Evolutionary conservation across 2,797 vertebrate species (phyloP).

Genomic region (Malurus splendens): DNA sequence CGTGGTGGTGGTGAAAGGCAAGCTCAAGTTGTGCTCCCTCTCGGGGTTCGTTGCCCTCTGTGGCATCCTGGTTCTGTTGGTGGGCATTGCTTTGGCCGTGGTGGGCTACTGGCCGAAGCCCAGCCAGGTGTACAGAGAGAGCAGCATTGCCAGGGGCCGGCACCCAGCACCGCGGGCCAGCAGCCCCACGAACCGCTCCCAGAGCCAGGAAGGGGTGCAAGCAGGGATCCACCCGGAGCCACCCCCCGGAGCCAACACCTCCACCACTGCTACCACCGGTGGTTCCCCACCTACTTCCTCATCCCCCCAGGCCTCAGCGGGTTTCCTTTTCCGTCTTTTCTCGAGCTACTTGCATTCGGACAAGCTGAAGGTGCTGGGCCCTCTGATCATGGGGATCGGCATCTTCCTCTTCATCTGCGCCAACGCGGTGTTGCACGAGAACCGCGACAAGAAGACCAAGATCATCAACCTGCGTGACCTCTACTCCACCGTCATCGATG

Average conservation of each 20-base stretch:
- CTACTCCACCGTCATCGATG: conserved; percentile 96
- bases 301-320: conserved; percentile 57
- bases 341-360: conserved; percentile 90
- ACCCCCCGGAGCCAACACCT: conserved; percentile 6
- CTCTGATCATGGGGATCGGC: conserved; percentile 96
- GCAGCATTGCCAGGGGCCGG: neutral
- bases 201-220: neutral
- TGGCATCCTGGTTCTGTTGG: conserved; percentile 85
- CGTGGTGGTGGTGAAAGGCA: conserved; percentile 95
- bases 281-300: neutral
- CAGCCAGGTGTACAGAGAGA: conserved; percentile 66
- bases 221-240: neutral
- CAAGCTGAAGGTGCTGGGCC: conserved; percentile 95
- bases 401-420: conserved; percentile 99
- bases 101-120: conserved; percentile 96
- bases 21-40: conserved; percentile 88
- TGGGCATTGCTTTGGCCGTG: conserved; percentile 91
- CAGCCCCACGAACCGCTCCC: conserved; percentile 14
- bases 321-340: conserved; percentile 85
- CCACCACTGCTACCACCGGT: neutral
- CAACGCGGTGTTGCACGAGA: conserved; percentile 94
- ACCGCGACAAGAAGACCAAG: conserved; percentile 96
- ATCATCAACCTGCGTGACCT: conserved; percentile 96
- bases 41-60: conserved; percentile 89
- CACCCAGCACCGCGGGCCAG: neutral